These are phyloP conservation scores for Lysandra bellargus DNA, from an alignment of 2,888 invertebrate genomes.

Conservation along the genomic window DNA sequence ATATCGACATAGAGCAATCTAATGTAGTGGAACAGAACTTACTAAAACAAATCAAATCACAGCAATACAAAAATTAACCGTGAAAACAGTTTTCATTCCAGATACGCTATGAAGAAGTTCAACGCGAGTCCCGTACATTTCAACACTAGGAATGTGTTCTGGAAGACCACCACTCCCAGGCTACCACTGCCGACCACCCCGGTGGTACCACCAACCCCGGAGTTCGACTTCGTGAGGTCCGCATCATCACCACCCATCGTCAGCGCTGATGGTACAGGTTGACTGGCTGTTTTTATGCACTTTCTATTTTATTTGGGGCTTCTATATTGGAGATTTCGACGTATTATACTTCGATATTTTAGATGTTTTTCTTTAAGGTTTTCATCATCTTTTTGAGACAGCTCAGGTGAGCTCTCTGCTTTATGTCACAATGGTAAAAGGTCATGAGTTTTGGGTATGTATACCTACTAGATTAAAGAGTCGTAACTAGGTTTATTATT, in stretches of 20 bases:
- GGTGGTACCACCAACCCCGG: slow-evolving; percentile 48
- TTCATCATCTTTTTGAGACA: too few relatives aligned
- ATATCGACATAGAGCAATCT: too few relatives aligned
- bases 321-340: slow-evolving; percentile 22
- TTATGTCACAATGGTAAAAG: too few relatives aligned
- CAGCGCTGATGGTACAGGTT: slow-evolving; percentile 69
- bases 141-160: slow-evolving; percentile 51
- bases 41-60: neutral
- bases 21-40: neutral
- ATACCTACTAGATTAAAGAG: too few relatives aligned
- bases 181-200: slow-evolving; percentile 47
- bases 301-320: slow-evolving; percentile 36
- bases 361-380: too few relatives aligned
- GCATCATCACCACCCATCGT: slow-evolving; percentile 55
- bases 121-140: slow-evolving; percentile 45
- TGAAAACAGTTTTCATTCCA: slow-evolving; percentile 43
- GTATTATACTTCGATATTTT: too few relatives aligned
- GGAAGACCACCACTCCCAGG: slow-evolving; percentile 57
- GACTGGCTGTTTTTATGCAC: slow-evolving; percentile 57
- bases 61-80: neutral
- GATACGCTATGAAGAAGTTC: slow-evolving; percentile 63
- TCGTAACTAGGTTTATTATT: too few relatives aligned
- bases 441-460: too few relatives aligned
- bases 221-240: slow-evolving; percentile 63
- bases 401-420: too few relatives aligned